These are phyloP conservation scores for Leptonema lineaticorne DNA, from an alignment of 1,140 invertebrate genomes.

Conservation along the genomic window DNA sequence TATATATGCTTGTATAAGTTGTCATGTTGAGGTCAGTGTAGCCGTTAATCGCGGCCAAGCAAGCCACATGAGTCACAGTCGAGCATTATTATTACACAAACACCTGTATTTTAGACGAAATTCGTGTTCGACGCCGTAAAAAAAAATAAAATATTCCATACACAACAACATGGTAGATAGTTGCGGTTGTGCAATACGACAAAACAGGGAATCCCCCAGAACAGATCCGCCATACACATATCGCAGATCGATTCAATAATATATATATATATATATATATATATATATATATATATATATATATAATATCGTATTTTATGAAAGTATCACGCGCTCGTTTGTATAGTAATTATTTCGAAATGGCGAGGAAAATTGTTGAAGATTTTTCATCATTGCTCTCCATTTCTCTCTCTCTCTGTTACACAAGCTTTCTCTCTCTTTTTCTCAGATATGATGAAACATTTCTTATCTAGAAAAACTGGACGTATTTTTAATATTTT, in stretches of 20 bases:
- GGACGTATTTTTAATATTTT: too few relatives aligned
- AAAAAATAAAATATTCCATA: not conserved
- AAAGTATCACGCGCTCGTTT: too few relatives aligned
- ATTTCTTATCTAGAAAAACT: too few relatives aligned
- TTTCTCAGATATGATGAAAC: too few relatives aligned
- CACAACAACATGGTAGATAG: not conserved
- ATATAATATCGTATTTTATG: too few relatives aligned
- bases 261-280: too few relatives aligned
- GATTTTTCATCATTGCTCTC: too few relatives aligned
- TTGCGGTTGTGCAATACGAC: not conserved
- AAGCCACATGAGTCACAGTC: not conserved
- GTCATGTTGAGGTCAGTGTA: slow-evolving; percentile 14
- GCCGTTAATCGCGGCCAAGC: slow-evolving; percentile 10
- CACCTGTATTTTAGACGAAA: slow-evolving; percentile 18
- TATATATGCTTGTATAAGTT: not conserved
- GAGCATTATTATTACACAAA: not conserved
- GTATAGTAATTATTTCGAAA: too few relatives aligned
- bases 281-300: too few relatives aligned
- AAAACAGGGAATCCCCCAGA: not conserved
- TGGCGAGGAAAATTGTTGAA: too few relatives aligned
- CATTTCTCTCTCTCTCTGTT: too few relatives aligned
- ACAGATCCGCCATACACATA: not conserved
- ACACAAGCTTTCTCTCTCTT: too few relatives aligned
- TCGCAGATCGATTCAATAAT: not conserved
- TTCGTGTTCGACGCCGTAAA: not conserved